phyloP scores from a whole-genome alignment of 2,797 vertebrate species.

The Phaenicophaeus curvirostris region DNA sequence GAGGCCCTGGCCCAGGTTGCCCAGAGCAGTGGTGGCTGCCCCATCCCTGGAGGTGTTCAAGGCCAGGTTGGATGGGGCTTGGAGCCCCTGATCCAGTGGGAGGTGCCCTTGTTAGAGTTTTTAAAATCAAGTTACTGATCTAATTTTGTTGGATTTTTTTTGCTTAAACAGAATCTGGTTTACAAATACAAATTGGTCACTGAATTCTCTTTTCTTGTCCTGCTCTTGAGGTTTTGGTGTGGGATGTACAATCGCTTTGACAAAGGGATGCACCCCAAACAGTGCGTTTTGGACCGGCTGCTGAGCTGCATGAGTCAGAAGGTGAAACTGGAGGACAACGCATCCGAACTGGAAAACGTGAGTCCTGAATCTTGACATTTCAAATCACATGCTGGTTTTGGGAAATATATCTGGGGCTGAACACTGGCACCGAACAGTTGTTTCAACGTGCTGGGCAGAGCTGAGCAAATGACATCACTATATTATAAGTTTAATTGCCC shows the following conservation, averaged over 20 bases:
- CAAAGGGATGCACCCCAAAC: conserved; percentile 82
- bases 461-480: background rate
- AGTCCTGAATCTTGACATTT: background rate
- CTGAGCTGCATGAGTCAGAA: conserved; percentile 72
- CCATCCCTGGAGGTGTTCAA: too few relatives aligned
- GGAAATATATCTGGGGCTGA: too few relatives aligned
- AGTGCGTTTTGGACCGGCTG: conserved; percentile 77
- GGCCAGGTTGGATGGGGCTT: too few relatives aligned
- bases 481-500: background rate
- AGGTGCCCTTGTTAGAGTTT: background rate
- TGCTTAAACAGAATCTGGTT: background rate
- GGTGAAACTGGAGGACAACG: conserved; percentile 65
- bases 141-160: background rate
- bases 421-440: accelerated
- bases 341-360: conserved; percentile 77
- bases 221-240: conserved; percentile 80
- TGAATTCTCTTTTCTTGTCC: background rate
- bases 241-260: conserved; percentile 85
- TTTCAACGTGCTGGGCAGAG: background rate
- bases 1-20: too few relatives aligned
- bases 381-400: background rate
- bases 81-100: too few relatives aligned
- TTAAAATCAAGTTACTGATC: background rate
- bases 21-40: too few relatives aligned
- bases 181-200: accelerated